phyloP scores from a whole-genome alignment of 2,113 vertebrate genomes.

The Mystacornis crossleyi region DNA sequence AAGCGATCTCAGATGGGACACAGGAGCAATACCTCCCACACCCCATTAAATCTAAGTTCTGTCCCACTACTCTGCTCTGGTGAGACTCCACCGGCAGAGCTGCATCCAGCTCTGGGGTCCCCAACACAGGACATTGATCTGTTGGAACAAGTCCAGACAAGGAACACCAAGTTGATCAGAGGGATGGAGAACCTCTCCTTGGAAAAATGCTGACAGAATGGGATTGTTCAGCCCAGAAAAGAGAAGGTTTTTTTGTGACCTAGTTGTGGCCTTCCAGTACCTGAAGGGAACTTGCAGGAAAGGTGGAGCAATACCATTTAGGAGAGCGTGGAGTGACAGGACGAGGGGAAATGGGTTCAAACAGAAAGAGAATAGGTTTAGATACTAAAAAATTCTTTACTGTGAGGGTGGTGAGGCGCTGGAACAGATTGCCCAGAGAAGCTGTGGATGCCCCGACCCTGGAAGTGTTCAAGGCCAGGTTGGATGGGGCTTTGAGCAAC shows the following conservation, averaged over 20 bases:
- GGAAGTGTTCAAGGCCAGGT: neutral
- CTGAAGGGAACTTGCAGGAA: neutral
- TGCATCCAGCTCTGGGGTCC: neutral
- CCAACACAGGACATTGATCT: neutral
- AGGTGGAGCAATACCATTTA: neutral
- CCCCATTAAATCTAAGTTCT: neutral
- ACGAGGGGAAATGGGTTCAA: neutral
- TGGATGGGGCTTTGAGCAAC: neutral
- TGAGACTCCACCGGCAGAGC: neutral
- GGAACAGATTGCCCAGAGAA: neutral
- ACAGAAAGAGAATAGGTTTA: neutral
- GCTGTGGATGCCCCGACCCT: neutral
- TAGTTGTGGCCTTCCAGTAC: neutral
- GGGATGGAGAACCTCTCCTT: neutral
- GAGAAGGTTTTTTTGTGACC: neutral
- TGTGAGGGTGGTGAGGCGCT: neutral
- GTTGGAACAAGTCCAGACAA: neutral
- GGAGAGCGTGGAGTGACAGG: neutral
- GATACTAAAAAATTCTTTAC: neutral
- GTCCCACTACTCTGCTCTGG: neutral
- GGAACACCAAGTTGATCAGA: neutral
- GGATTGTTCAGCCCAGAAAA: neutral
- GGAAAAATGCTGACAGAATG: neutral
- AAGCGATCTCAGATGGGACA: neutral
- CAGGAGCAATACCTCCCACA: neutral